phyloP scores from a whole-genome alignment of 2,888 invertebrate genomes.

The Netelia melanura region DNA sequence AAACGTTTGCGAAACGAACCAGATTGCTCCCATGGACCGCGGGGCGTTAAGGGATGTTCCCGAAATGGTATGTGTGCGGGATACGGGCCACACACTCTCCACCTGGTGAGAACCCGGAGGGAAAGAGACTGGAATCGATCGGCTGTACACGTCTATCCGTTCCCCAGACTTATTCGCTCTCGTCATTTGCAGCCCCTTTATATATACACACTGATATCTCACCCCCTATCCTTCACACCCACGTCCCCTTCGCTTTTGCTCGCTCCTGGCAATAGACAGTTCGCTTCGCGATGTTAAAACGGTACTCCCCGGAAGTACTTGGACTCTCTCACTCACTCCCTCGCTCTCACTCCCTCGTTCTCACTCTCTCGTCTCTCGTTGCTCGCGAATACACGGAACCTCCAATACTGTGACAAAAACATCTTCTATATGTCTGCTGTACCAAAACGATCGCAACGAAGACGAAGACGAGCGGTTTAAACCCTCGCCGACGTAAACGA shows the following conservation, averaged over 20 bases:
- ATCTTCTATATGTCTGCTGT: neutral
- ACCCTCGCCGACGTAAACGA: neutral
- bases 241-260: conserved; percentile 33
- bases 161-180: conserved; percentile 50
- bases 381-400: conserved; percentile 35
- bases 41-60: conserved; percentile 43
- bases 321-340: neutral
- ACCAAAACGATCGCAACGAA: conserved; percentile 10
- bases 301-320: conserved; percentile 56
- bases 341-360: no score
- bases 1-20: conserved; percentile 49
- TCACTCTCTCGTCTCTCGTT: conserved; percentile 51
- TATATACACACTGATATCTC: conserved; percentile 7
- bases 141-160: conserved; percentile 62
- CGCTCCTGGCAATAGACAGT: conserved; percentile 64
- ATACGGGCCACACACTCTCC: conserved; percentile 14
- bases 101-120: conserved; percentile 43
- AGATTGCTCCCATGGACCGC: conserved; percentile 29
- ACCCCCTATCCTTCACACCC: no score
- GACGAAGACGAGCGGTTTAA: neutral
- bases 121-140: conserved; percentile 61
- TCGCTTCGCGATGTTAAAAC: conserved; percentile 59
- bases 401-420: conserved; percentile 12
- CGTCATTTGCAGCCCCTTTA: conserved; percentile 61
- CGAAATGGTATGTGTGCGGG: conserved; percentile 24